phyloP scores from a whole-genome alignment of 2,113 vertebrate genomes.

The Ctenomys sociabilis region DNA sequence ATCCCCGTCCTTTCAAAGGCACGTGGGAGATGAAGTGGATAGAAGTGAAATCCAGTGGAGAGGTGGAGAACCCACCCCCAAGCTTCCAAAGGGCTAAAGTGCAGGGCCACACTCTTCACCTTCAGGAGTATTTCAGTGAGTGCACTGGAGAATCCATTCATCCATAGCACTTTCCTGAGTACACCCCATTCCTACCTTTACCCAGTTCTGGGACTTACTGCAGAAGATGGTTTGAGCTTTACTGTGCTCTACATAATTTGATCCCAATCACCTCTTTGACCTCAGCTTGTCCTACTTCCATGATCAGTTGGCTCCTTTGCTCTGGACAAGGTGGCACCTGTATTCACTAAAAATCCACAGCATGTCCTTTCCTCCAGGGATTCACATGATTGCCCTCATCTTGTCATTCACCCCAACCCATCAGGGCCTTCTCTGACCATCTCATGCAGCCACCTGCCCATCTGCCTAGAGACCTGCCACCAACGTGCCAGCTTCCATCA shows the following conservation, averaged over 20 bases:
- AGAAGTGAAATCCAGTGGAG: background rate
- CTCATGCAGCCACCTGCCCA: background rate
- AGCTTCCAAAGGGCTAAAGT: background rate
- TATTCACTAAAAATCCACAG: background rate
- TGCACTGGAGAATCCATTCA: too few relatives aligned
- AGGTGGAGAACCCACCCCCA: background rate
- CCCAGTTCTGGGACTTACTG: background rate
- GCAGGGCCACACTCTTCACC: background rate
- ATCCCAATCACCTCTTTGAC: background rate
- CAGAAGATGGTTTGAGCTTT: background rate
- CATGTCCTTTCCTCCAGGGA: background rate
- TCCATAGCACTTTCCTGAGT: background rate
- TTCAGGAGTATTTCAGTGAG: background rate
- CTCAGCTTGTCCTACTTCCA: background rate
- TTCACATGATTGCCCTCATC: background rate
- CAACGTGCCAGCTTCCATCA: background rate
- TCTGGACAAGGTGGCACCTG: too few relatives aligned
- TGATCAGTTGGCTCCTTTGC: too few relatives aligned
- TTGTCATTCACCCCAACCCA: background rate
- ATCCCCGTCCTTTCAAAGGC: too few relatives aligned
- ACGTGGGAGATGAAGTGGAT: background rate
- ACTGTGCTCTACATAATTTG: background rate
- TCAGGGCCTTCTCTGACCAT: background rate
- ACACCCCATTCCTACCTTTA: background rate
- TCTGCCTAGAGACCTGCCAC: background rate